phyloP scores from a whole-genome alignment of 1,140 invertebrate species.

The Druon quercuslanigerum region DNA sequence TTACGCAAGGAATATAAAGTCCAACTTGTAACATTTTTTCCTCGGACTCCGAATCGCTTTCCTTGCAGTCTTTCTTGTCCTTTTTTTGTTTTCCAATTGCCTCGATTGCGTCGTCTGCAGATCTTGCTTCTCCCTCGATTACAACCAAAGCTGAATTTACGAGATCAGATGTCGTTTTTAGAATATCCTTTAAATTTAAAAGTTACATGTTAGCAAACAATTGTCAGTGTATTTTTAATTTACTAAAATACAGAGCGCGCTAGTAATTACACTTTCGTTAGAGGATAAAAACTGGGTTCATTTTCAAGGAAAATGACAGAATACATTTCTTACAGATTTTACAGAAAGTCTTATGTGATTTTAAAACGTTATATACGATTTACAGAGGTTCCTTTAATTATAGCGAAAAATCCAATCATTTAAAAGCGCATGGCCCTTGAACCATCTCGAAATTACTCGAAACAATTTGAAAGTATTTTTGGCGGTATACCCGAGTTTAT shows the following conservation, averaged over 20 bases:
- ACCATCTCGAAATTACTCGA: too few relatives aligned
- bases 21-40: slow-evolving; percentile 73
- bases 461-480: too few relatives aligned
- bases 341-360: too few relatives aligned
- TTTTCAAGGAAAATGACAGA: too few relatives aligned
- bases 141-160: slow-evolving; percentile 79
- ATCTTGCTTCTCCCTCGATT: slow-evolving; percentile 79
- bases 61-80: slow-evolving; percentile 69
- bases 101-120: slow-evolving; percentile 76
- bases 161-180: slow-evolving; percentile 58
- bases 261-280: neutral
- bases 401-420: too few relatives aligned
- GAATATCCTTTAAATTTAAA: slow-evolving; percentile 59
- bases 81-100: slow-evolving; percentile 77
- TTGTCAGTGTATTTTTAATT: slow-evolving; percentile 30
- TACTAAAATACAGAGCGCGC: neutral
- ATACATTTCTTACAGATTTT: too few relatives aligned
- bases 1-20: slow-evolving; percentile 82
- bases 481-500: too few relatives aligned
- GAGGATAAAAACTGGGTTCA: too few relatives aligned
- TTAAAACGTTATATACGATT: too few relatives aligned
- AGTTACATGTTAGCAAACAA: slow-evolving; percentile 32
- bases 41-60: slow-evolving; percentile 66
- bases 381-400: too few relatives aligned
- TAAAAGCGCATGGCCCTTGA: too few relatives aligned